Percentiles rank a stretch among this genome's conserved stretches.
phyloP scores from a whole-genome alignment of 2,113 vertebrate species.

The Pelvicachromis taeniatus region DNA sequence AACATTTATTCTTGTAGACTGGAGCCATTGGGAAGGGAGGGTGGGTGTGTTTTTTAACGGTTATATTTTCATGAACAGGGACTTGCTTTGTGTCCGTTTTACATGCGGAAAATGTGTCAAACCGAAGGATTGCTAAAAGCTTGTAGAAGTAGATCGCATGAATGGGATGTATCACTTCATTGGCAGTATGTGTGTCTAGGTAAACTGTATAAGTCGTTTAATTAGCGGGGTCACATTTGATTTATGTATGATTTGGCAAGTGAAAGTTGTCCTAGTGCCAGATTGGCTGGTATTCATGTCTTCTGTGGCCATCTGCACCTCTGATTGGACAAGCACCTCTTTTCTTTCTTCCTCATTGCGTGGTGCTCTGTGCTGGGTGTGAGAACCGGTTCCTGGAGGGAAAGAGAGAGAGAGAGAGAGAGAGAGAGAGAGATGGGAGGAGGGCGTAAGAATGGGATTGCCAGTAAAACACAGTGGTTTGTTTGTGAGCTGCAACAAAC shows the following conservation, averaged over 20 bases:
- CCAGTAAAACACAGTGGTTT: conserved; percentile 26
- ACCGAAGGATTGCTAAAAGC: not conserved
- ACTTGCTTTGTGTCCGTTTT: not conserved
- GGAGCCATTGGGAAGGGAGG: conserved; percentile 12
- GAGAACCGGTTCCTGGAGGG: conserved; percentile 39
- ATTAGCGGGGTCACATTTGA: conserved; percentile 36
- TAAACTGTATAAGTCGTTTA: conserved; percentile 7
- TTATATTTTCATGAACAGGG: not conserved
- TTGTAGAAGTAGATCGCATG: not conserved
- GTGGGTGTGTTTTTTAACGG: not conserved
- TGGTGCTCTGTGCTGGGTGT: conserved; percentile 4
- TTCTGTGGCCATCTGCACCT: conserved; percentile 44
- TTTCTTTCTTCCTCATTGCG: conserved; percentile 51
- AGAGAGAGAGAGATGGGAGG: not conserved
- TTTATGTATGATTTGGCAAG: conserved; percentile 27
- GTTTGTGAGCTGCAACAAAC: conserved; percentile 31
- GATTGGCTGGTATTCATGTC: conserved; percentile 50
- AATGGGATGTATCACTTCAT: not conserved
- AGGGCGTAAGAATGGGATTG: conserved; percentile 4
- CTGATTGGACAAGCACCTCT: conserved; percentile 41
- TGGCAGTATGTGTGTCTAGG: conserved; percentile 21
- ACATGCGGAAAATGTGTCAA: not conserved
- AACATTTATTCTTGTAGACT: conserved; percentile 24
- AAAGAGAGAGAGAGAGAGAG: not conserved
- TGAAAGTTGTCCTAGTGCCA: conserved; percentile 17